Percentiles rank a stretch among this genome's conserved stretches.
Evolutionary conservation across 2,113 vertebrate genomes (phyloP).

Genomic region (Malurus melanocephalus): DNA sequence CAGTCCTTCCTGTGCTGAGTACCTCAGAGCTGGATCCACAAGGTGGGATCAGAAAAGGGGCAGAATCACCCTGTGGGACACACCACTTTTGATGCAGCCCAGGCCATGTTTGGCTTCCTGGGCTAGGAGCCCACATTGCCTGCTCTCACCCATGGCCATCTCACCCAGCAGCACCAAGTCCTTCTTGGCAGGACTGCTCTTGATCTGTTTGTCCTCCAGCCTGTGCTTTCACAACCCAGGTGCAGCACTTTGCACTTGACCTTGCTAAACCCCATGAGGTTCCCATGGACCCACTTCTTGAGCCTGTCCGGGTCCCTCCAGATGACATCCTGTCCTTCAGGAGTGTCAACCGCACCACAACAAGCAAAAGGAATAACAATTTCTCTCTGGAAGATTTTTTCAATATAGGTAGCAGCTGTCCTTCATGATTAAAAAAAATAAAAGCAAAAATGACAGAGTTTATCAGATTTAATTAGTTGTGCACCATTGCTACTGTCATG

Average conservation of each 20-base stretch:
- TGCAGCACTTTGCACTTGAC: neutral
- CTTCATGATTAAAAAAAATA: neutral
- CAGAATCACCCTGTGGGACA: neutral
- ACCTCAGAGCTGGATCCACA: neutral
- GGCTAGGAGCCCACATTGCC: rapidly evolving
- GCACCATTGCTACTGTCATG: neutral
- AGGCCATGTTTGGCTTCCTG: neutral
- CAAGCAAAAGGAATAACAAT: neutral
- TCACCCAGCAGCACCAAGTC: neutral
- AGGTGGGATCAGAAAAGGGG: neutral
- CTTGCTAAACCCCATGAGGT: neutral
- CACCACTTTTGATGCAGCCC: neutral
- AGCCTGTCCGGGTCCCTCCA: neutral
- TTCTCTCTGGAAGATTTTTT: neutral
- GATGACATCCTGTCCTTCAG: neutral
- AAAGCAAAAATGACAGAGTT: neutral
- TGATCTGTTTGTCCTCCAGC: rapidly evolving
- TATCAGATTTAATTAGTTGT: conserved; percentile 25
- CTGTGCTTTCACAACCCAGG: neutral
- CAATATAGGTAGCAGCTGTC: neutral
- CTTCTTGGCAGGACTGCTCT: neutral
- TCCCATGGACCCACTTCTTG: rapidly evolving
- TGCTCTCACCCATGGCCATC: neutral
- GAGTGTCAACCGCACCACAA: neutral
- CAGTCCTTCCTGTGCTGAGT: neutral